Conservation (phyloP, 2,113 vertebrate genomes). For the Xenopus borealis region DNA sequence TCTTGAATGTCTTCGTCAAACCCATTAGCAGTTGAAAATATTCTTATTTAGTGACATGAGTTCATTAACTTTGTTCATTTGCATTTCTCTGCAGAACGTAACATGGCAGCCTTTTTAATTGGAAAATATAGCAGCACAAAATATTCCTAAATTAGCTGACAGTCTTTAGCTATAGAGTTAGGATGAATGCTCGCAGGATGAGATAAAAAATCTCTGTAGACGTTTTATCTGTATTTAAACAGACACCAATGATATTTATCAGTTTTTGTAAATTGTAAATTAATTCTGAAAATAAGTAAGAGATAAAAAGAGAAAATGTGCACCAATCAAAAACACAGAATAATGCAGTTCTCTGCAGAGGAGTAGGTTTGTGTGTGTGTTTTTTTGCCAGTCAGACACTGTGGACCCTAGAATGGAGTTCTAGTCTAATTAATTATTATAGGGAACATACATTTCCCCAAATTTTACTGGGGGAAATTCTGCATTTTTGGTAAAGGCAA, state of each 20-base stretch:
- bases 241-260: neutral
- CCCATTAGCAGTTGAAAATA: constrained; percentile 51
- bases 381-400: no score
- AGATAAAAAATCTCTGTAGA: neutral
- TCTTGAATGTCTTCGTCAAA: no score
- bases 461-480: no score
- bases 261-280: constrained; percentile 8
- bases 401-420: no score
- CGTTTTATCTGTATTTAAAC: neutral
- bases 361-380: no score
- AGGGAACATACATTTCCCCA: no score
- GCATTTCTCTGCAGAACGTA: neutral
- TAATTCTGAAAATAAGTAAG: constrained; percentile 55
- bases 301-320: constrained; percentile 37
- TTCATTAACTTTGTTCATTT: constrained; percentile 1
- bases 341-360: no score
- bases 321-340: no score
- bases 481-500: no score
- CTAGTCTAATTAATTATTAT: no score
- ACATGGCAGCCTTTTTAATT: constrained; percentile 2
- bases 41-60: neutral
- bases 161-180: neutral
- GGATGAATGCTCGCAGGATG: neutral
- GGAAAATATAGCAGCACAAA: neutral
- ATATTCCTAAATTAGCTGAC: neutral